Conservation (phyloP, 2,113 vertebrate species). For the Phocoena sinus region DNA sequence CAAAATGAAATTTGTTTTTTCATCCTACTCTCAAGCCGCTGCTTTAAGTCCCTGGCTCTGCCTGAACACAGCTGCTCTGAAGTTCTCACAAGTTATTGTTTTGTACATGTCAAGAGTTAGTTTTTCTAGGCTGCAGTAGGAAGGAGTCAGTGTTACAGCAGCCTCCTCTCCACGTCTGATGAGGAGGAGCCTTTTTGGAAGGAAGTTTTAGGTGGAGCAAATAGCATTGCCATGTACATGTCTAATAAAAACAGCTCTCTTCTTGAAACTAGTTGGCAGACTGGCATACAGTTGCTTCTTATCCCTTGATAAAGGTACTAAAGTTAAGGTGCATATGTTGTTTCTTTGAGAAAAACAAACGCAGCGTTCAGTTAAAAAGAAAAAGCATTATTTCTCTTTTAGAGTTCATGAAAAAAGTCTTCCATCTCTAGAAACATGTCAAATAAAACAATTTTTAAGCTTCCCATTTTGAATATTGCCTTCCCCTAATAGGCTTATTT, state of each 20-base stretch:
- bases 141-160: constrained; percentile 20
- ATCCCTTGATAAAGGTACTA: constrained; percentile 33
- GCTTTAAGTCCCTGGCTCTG: constrained; percentile 46
- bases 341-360: constrained; percentile 53
- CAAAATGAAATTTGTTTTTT: constrained; percentile 44
- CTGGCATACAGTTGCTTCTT: not conserved
- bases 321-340: constrained; percentile 27
- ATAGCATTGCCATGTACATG: constrained; percentile 19
- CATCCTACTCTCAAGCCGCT: constrained; percentile 19
- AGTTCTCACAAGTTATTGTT: constrained; percentile 55
- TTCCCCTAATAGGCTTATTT: constrained; percentile 6
- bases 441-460: constrained; percentile 22
- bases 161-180: constrained; percentile 34
- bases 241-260: constrained; percentile 38
- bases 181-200: constrained; percentile 54
- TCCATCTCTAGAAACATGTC: constrained; percentile 1
- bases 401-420: not conserved
- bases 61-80: constrained; percentile 53
- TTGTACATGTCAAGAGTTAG: constrained; percentile 52
- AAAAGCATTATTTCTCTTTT: constrained; percentile 30
- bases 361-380: constrained; percentile 25
- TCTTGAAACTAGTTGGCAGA: constrained; percentile 14
- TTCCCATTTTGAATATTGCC: constrained; percentile 28
- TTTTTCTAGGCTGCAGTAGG: constrained; percentile 37
- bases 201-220: constrained; percentile 58